Conservation (phyloP, 2,113 vertebrate species). For the Proteles cristata region DNA sequence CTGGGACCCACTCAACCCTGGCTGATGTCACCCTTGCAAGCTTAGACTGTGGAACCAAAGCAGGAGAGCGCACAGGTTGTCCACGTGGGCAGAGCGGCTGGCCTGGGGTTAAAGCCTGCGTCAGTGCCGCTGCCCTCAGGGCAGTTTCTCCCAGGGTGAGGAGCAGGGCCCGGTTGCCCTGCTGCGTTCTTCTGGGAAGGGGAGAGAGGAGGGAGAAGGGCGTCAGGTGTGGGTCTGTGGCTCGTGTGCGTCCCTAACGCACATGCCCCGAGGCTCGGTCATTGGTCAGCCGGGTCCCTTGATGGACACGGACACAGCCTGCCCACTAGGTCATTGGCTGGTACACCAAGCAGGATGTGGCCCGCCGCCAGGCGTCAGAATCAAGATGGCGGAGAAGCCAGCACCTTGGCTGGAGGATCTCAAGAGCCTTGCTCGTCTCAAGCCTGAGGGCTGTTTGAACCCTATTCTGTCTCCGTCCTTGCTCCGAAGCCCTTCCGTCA, state of each 20-base stretch:
- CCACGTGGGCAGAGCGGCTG: fast-evolving
- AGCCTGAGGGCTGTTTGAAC: too few species aligned
- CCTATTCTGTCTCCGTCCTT: fast-evolving
- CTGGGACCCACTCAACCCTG: not conserved
- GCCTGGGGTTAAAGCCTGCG: fast-evolving
- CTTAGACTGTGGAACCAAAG: not conserved
- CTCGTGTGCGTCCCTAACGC: fast-evolving
- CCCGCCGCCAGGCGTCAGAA: fast-evolving
- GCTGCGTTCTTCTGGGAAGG: not conserved
- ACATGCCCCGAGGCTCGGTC: fast-evolving
- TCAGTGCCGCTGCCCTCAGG: fast-evolving
- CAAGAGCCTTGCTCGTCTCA: fast-evolving
- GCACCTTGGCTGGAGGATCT: not conserved
- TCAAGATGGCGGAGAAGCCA: fast-evolving
- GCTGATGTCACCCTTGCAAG: not conserved
- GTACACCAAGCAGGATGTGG: fast-evolving
- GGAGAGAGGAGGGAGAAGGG: not conserved
- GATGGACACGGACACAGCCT: fast-evolving
- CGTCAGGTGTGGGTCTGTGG: fast-evolving
- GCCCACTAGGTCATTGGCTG: too few species aligned
- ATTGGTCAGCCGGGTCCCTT: not conserved
- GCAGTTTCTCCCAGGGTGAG: not conserved
- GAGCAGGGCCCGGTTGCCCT: fast-evolving
- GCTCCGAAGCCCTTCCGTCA: fast-evolving
- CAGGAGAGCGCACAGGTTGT: too few species aligned